phyloP scores from a whole-genome alignment of 2,113 vertebrate species.

The Nansenia antarctica region DNA sequence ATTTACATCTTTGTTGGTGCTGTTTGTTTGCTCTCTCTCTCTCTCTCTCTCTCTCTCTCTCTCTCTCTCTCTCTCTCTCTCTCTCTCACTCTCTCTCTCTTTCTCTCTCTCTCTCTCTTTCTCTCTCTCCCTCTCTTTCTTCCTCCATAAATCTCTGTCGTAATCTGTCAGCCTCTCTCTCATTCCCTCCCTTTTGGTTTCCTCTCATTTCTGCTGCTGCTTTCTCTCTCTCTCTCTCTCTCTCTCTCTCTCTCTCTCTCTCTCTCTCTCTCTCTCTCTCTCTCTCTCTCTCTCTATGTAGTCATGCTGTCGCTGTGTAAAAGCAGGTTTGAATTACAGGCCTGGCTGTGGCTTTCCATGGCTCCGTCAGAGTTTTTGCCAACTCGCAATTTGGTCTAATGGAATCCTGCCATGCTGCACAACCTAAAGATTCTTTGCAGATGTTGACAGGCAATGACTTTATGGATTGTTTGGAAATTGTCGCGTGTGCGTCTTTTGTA shows the following conservation, averaged over 20 bases:
- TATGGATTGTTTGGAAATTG: conserved; percentile 82
- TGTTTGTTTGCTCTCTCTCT: conserved; percentile 11
- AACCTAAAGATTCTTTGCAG: conserved; percentile 97
- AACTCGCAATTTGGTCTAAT: conserved; percentile 99
- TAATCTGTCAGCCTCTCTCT: conserved; percentile 7
- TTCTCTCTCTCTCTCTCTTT: neutral
- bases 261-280: conserved; percentile 23
- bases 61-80: conserved; percentile 53
- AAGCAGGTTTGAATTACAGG: conserved; percentile 99
- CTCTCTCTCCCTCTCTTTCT: conserved; percentile 27
- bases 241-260: conserved; percentile 6
- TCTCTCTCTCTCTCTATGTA: conserved; percentile 24
- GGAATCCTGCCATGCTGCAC: conserved; percentile 97
- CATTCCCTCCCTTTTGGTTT: conserved; percentile 16
- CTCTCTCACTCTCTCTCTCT: conserved; percentile 53
- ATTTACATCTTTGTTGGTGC: conserved; percentile 38
- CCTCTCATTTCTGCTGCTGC: neutral
- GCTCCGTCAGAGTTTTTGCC: conserved; percentile 96
- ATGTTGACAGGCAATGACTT: conserved; percentile 91
- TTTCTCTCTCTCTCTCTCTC: conserved; percentile 49
- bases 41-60: conserved; percentile 29
- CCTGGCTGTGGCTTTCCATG: conserved; percentile 91
- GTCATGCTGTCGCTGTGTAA: conserved; percentile 77
- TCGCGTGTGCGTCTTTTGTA: conserved; percentile 52
- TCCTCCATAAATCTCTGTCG: neutral